A percentile compares a stretch with the other conserved stretches of the same genome.
Conservation (phyloP, 2,113 vertebrate genomes). For the Delphinapterus leucas region DNA sequence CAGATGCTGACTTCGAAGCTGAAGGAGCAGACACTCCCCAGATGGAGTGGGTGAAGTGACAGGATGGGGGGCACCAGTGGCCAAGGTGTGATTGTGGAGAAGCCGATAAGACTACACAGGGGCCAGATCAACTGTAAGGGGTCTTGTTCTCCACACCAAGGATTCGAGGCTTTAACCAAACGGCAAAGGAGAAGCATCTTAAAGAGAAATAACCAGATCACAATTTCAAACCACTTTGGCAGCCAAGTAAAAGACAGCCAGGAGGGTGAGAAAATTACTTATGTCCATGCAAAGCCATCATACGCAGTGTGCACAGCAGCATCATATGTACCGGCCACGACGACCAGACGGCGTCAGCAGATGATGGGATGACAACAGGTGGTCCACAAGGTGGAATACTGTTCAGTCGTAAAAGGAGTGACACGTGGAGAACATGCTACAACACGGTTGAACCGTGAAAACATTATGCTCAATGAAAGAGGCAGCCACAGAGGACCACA, state of each 20-base stretch:
- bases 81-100: neutral
- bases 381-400: neutral
- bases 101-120: neutral
- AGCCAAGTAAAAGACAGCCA: neutral
- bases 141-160: neutral
- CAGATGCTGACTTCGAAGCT: neutral
- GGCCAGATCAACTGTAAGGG: neutral
- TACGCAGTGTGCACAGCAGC: neutral
- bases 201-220: neutral
- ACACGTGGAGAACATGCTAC: neutral
- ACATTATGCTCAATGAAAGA: neutral
- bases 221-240: neutral
- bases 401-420: neutral
- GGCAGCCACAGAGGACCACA: neutral
- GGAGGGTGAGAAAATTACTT: neutral
- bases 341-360: neutral
- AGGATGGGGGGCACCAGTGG: neutral
- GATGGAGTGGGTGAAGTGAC: neutral
- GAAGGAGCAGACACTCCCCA: neutral
- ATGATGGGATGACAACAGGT: neutral
- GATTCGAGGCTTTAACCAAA: neutral
- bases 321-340: neutral
- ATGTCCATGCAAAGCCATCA: neutral
- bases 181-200: neutral
- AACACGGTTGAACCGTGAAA: neutral